Conservation (phyloP, 2,888 invertebrate genomes). For the Amblyjoppa proteus region DNA sequence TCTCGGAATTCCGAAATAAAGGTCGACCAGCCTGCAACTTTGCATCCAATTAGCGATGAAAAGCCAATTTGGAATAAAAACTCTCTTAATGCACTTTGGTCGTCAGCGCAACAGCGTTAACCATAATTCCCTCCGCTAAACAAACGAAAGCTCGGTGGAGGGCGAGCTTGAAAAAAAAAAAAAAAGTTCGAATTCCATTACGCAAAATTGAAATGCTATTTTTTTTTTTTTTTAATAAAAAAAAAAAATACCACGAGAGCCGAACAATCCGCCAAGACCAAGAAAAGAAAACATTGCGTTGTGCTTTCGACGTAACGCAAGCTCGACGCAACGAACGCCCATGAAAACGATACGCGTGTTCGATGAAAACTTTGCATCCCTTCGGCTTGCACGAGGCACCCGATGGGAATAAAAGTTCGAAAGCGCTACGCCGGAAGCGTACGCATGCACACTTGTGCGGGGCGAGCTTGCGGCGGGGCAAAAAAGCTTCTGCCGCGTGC, state of each 20-base stretch:
- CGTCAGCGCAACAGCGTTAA: not conserved
- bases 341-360: not conserved
- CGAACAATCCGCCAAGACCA: not conserved
- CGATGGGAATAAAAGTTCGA: not conserved
- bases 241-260: not conserved
- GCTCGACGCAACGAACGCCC: not conserved
- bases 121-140: not conserved
- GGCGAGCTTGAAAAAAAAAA: not conserved
- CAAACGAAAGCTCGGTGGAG: not conserved
- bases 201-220: not conserved
- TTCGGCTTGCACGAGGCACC: not conserved
- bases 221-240: not conserved
- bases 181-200: not conserved
- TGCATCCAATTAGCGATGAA: not conserved
- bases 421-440: slow-evolving; percentile 2
- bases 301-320: not conserved
- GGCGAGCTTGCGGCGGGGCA: not conserved
- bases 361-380: not conserved
- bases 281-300: not conserved
- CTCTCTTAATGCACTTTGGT: not conserved
- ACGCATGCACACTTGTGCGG: not conserved
- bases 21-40: not conserved
- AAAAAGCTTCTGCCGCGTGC: slow-evolving; percentile 11
- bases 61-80: slow-evolving; percentile 21
- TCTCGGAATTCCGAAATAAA: not conserved